Percentiles rank a stretch among this genome's conserved stretches.
Evolutionary conservation across 2,888 invertebrate species (phyloP).

Genomic region (Cabera pusaria): DNA sequence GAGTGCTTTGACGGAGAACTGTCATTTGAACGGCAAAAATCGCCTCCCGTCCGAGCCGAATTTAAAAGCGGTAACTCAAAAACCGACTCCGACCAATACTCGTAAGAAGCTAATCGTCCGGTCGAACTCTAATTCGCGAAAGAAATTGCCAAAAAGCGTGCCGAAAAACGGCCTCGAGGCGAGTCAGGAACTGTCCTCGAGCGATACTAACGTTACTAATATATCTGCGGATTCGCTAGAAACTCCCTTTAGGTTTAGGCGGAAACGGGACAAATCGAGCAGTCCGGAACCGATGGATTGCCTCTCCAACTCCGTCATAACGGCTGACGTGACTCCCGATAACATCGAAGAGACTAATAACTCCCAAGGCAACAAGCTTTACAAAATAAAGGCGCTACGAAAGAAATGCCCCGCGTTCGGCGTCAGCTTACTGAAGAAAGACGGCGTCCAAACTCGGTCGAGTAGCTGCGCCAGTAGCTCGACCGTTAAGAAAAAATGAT

Average conservation of each 20-base stretch:
- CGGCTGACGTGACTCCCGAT: slow-evolving; percentile 71
- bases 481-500: slow-evolving; percentile 80
- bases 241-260: slow-evolving; percentile 68
- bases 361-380: slow-evolving; percentile 76
- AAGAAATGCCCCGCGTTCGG: slow-evolving; percentile 74
- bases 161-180: slow-evolving; percentile 55
- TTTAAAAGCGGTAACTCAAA: slow-evolving; percentile 53
- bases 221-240: slow-evolving; percentile 76
- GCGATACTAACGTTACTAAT: slow-evolving; percentile 76
- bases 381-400: slow-evolving; percentile 75
- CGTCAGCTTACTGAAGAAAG: slow-evolving; percentile 68
- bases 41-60: slow-evolving; percentile 70
- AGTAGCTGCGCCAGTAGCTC: slow-evolving; percentile 69
- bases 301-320: slow-evolving; percentile 64
- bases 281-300: slow-evolving; percentile 79
- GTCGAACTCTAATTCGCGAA: slow-evolving; percentile 69
- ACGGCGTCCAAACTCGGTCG: slow-evolving; percentile 73
- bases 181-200: slow-evolving; percentile 73
- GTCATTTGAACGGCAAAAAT: slow-evolving; percentile 73
- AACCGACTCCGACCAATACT: slow-evolving; percentile 46
- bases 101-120: slow-evolving; percentile 72
- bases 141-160: slow-evolving; percentile 67
- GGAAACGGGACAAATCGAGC: slow-evolving; percentile 72
- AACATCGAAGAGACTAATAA: slow-evolving; percentile 73
- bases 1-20: slow-evolving; percentile 73